Evolutionary conservation across 2,888 invertebrate genomes (phyloP), one percentile per base, ranked within the genome.

Genomic region (Dicycla oo): DNA sequence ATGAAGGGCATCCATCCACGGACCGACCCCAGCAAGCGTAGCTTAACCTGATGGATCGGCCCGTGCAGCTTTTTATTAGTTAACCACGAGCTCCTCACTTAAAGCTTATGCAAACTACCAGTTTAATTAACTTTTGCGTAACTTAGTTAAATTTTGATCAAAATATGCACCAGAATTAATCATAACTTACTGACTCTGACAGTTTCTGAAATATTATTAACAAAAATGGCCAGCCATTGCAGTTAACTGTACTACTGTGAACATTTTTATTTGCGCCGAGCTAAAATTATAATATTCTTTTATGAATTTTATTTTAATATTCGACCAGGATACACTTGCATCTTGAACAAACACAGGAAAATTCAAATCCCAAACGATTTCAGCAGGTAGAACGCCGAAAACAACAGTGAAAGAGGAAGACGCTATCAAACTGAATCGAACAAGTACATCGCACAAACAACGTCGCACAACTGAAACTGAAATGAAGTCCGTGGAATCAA

Each of bases 401-500:
- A 76, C 60, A 68, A 75, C 73, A 79, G 23, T 64, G 56, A 69
- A 84, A 73, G 71, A 76, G 69, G 61, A 76, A 84, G 75, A 80
- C 62, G 65, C 70, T 78, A 78, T 82, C 68, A 76, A 81, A 79
- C 78, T 69, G 66, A 67, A 83, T 83, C 65, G 70, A 80, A 69
- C 66, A 68, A 78, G 81, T 76, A 81, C 74, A 83, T 73, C 61
- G 69, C 67, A 75, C 70, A 84, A 80, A 84, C 88, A 87, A 86
- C 83, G 78, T 64, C 51, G 54, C 60, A 54, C 43, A 85, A 80
- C 79, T 80, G 62, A 77, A 88, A 87, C 81, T 81, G 68, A 78
- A 87, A 87, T 87, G 82, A 85, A 88, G 83, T 86, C 83, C 82
- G 54, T 69, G 82, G 73, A 85, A 86, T 85, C 84, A 88, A 88